Percentiles rank a stretch among this genome's conserved stretches.
Conservation (phyloP, 2,888 invertebrate genomes). For the Acanthococcus lagerstroemiae region DNA sequence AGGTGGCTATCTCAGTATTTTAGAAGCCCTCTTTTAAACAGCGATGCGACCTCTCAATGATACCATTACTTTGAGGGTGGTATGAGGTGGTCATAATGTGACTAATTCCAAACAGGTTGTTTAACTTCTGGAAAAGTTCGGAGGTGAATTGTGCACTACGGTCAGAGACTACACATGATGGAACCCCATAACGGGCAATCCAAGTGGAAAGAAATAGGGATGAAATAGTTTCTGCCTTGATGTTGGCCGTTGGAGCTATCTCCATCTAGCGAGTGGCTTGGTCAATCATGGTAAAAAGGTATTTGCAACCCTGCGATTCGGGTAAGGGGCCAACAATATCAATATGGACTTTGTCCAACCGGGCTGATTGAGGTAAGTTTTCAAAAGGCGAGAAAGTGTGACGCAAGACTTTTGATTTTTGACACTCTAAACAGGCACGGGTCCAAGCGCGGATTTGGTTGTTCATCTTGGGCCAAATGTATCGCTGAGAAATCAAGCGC, state of each 20-base stretch:
- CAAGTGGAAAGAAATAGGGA: not conserved
- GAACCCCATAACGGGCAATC: not conserved
- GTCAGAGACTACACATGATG: not conserved
- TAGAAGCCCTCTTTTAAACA: not conserved
- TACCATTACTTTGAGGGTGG: not conserved
- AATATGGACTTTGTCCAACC: slow-evolving; percentile 42
- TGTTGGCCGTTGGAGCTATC: slow-evolving; percentile 39
- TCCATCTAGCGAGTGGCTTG: slow-evolving; percentile 42
- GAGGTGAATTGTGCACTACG: not conserved
- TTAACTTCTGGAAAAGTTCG: not conserved
- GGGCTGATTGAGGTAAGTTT: slow-evolving; percentile 7
- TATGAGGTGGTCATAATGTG: not conserved
- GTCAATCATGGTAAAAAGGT: no score
- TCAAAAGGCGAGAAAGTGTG: slow-evolving; percentile 35
- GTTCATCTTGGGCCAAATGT: slow-evolving; percentile 36
- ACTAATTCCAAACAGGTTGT: not conserved
- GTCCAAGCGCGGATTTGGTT: slow-evolving; percentile 37
- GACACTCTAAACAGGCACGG: slow-evolving; percentile 38
- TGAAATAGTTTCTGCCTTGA: slow-evolving; percentile 40
- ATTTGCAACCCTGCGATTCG: slow-evolving; percentile 39
- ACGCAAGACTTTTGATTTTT: slow-evolving; percentile 37
- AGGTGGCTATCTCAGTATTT: no score
- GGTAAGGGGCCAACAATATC: slow-evolving; percentile 43
- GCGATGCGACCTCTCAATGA: not conserved
- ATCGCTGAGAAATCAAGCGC: slow-evolving; percentile 31